These are phyloP conservation scores for Gavia stellata DNA, from an alignment of 2,113 vertebrate species.

Conservation along the genomic window DNA sequence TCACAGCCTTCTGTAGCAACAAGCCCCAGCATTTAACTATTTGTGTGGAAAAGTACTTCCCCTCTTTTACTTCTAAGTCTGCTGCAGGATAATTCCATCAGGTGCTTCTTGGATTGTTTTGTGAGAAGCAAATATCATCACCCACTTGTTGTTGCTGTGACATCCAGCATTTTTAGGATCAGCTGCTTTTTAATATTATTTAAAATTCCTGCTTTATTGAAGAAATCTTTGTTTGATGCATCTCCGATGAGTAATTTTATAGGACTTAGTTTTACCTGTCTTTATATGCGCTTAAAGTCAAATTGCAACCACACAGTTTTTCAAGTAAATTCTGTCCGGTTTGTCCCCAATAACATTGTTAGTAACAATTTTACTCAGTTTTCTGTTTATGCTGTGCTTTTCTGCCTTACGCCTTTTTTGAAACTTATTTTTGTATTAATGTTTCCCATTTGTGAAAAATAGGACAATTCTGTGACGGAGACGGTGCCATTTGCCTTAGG, in stretches of 20 bases:
- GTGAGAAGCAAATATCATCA: background rate
- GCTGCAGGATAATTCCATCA: background rate
- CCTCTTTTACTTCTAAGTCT: background rate
- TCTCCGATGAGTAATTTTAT: background rate
- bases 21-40: background rate
- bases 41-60: background rate
- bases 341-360: background rate
- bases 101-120: background rate
- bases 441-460: background rate
- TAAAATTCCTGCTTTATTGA: background rate
- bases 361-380: background rate
- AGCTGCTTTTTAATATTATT: background rate
- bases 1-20: background rate
- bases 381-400: background rate
- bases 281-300: background rate
- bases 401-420: background rate
- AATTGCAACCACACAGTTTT: background rate
- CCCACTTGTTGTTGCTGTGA: background rate
- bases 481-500: background rate
- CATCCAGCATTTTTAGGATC: background rate
- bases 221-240: background rate
- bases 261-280: background rate
- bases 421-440: background rate
- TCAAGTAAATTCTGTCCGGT: background rate
- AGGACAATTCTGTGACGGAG: background rate